phyloP scores from a whole-genome alignment of 2,888 invertebrate species.

The Sicus ferrugineus region DNA sequence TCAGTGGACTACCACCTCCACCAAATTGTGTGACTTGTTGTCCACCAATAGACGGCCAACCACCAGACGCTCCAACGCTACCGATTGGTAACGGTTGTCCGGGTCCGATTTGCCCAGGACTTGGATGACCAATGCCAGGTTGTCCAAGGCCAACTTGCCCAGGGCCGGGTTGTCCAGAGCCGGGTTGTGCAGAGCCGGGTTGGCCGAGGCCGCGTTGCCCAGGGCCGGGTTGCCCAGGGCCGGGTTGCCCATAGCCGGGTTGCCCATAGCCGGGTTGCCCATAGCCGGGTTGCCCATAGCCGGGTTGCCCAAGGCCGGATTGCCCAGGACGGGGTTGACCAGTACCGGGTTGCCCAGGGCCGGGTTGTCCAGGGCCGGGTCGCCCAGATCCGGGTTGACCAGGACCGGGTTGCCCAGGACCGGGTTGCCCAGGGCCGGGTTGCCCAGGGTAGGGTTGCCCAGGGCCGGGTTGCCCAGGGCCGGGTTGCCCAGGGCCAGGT shows the following conservation, averaged over 20 bases:
- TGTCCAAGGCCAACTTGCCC: slow-evolving; percentile 8
- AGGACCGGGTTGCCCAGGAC: slow-evolving; percentile 14
- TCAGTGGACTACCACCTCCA: not conserved
- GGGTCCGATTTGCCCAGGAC: slow-evolving; percentile 18
- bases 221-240: slow-evolving; percentile 18
- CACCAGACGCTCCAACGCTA: slow-evolving; percentile 7
- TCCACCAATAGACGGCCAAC: slow-evolving; percentile 17
- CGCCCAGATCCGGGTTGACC: slow-evolving; percentile 14
- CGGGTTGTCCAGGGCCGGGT: slow-evolving; percentile 25
- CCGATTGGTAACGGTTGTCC: slow-evolving; percentile 7
- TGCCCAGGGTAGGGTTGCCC: not conserved
- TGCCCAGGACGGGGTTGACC: slow-evolving; percentile 25
- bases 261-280: no score
- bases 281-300: slow-evolving; percentile 18
- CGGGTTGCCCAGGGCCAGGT: slow-evolving; percentile 16
- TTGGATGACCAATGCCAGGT: slow-evolving; percentile 11
- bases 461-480: slow-evolving; percentile 18
- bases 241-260: no score
- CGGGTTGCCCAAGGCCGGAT: slow-evolving; percentile 17
- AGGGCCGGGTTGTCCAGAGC: no score
- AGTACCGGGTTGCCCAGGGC: not conserved
- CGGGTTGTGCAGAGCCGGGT: slow-evolving; percentile 36
- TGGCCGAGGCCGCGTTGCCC: slow-evolving; percentile 9
- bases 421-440: slow-evolving; percentile 27
- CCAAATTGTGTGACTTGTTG: not conserved